Conservation (phyloP, 2,113 vertebrate genomes). For the Hypocryptadius cinnamomeus region DNA sequence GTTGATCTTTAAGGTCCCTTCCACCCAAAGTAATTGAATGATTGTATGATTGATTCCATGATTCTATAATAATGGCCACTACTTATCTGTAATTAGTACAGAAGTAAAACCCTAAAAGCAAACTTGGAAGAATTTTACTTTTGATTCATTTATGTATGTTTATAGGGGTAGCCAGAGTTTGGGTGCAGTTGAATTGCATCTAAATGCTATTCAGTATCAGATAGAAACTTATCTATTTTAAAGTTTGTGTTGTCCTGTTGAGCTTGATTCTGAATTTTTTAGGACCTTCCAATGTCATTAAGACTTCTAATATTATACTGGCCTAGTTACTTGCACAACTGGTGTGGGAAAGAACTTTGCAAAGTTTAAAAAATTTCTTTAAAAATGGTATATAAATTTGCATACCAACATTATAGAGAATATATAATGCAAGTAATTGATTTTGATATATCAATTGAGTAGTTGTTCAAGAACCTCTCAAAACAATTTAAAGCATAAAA, state of each 20-base stretch:
- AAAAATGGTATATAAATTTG: neutral
- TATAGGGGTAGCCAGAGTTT: neutral
- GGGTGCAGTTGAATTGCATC: neutral
- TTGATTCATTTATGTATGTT: neutral
- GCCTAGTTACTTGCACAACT: neutral
- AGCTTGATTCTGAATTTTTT: neutral
- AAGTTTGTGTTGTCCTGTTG: neutral
- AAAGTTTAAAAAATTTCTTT: neutral
- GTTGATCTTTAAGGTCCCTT: neutral
- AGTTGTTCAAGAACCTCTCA: neutral
- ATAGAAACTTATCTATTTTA: neutral
- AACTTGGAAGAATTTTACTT: neutral
- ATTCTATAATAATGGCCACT: neutral
- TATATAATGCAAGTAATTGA: neutral
- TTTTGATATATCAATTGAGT: neutral
- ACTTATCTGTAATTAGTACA: neutral
- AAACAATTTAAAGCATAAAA: neutral
- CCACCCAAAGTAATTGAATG: neutral
- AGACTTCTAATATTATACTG: neutral
- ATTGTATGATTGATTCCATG: neutral
- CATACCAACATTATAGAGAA: neutral
- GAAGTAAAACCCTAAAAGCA: neutral
- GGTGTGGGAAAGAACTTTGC: neutral
- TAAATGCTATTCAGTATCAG: neutral
- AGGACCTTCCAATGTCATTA: neutral